Evolutionary conservation across 1,140 invertebrate genomes (phyloP).

Genomic region (Hylaeus anthracinus): DNA sequence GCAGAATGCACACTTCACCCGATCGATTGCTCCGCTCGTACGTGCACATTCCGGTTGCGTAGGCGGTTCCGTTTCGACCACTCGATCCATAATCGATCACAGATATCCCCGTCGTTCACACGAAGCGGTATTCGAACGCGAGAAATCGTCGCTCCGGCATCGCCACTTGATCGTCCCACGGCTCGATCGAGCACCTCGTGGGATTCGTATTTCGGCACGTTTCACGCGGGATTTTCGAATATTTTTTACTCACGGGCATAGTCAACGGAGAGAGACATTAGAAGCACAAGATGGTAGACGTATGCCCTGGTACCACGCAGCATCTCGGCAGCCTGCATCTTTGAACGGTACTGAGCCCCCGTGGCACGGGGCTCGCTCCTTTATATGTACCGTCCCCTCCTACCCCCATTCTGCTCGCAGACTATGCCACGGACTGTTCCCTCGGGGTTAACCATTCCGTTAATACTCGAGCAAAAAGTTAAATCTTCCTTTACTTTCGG

Average conservation of each 20-base stretch:
- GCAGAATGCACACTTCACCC: not conserved
- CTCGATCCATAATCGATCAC: not conserved
- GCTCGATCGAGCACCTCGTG: not conserved
- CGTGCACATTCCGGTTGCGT: not conserved
- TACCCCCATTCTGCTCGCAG: slow-evolving; percentile 42
- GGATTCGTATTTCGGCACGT: not conserved
- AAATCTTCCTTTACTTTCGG: slow-evolving; percentile 56
- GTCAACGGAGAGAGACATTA: slow-evolving; percentile 63
- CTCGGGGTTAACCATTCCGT: slow-evolving; percentile 73
- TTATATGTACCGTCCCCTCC: slow-evolving; percentile 72
- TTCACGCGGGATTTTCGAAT: slow-evolving; percentile 53
- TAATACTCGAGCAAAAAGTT: slow-evolving; percentile 72
- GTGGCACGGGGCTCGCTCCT: slow-evolving; percentile 76
- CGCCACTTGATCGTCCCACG: not conserved
- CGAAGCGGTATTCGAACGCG: too few species aligned
- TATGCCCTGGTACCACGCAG: slow-evolving; percentile 65
- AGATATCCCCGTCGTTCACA: not conserved
- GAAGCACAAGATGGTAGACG: slow-evolving; percentile 56
- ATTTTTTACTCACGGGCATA: slow-evolving; percentile 74
- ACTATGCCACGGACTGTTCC: slow-evolving; percentile 62
- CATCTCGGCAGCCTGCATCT: slow-evolving; percentile 77
- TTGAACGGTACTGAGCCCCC: slow-evolving; percentile 78
- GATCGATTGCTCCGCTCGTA: not conserved
- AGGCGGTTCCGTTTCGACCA: not conserved
- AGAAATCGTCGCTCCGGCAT: too few species aligned